phyloP scores from a whole-genome alignment of 2,888 invertebrate species.

The Adelphocoris suturalis region DNA sequence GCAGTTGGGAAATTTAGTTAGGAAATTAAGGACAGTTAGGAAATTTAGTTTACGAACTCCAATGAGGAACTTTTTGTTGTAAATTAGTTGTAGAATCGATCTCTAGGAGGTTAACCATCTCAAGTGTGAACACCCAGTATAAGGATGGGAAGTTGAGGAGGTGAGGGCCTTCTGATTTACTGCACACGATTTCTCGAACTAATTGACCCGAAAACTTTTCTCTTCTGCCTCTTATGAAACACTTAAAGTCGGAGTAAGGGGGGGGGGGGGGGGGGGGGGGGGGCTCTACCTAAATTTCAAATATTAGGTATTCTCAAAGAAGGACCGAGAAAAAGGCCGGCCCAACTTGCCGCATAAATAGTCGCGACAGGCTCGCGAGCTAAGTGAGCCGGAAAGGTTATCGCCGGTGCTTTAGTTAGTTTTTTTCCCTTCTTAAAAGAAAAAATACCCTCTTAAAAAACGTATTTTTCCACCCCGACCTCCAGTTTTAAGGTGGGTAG shows the following conservation, averaged over 20 bases:
- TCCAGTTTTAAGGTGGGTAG: neutral
- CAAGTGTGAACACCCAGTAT: too few relatives aligned
- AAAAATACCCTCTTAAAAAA: neutral
- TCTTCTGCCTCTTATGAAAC: neutral
- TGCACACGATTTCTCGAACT: neutral
- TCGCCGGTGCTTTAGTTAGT: slow-evolving; percentile 4
- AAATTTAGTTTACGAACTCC: too few relatives aligned
- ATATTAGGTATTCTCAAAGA: neutral
- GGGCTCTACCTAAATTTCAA: neutral
- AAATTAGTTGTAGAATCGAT: too few relatives aligned
- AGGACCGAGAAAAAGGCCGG: neutral
- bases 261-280: neutral
- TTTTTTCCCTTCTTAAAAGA: neutral
- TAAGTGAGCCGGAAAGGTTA: slow-evolving; percentile 25
- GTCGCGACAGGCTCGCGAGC: slow-evolving; percentile 1
- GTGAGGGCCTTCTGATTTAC: neutral
- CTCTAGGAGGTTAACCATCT: too few relatives aligned
- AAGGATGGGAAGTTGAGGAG: too few relatives aligned
- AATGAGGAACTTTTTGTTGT: too few relatives aligned
- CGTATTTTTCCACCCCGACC: neutral
- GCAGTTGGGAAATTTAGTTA: too few relatives aligned
- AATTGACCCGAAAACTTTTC: neutral
- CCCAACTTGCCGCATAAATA: slow-evolving; percentile 1
- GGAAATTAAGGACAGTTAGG: too few relatives aligned
- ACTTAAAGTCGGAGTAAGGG: neutral